A percentile compares a stretch with the other conserved stretches of the same genome.
Conservation (phyloP, 2,113 vertebrate species). For the Empidonax traillii region DNA sequence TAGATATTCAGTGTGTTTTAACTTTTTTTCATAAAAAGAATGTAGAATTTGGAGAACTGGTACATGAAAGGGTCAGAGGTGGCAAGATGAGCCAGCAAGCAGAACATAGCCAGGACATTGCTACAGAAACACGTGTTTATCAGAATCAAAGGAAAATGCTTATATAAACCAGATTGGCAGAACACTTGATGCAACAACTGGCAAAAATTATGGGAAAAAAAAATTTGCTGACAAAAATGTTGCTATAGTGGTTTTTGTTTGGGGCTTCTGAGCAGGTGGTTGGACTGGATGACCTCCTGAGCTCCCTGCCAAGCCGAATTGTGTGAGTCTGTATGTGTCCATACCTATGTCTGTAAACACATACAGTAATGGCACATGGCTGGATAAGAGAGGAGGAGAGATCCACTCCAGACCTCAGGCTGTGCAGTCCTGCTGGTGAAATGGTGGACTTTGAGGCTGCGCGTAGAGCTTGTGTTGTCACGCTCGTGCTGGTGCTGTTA, state of each 20-base stretch:
- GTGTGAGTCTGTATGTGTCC: rapidly evolving
- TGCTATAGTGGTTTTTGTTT: not conserved
- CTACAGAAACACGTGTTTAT: not conserved
- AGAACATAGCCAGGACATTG: not conserved
- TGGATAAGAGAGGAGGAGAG: not conserved
- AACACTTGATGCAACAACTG: not conserved
- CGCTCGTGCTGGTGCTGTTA: not conserved
- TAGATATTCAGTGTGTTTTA: not conserved
- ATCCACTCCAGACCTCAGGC: not conserved
- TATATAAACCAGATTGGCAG: not conserved
- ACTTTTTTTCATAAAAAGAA: not conserved
- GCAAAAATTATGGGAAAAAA: not conserved
- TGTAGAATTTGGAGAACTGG: not conserved
- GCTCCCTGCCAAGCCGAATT: not conserved
- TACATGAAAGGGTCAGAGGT: not conserved
- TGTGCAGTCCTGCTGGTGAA: not conserved
- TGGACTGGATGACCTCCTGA: not conserved
- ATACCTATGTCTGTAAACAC: not conserved
- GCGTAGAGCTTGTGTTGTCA: not conserved
- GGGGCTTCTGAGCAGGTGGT: not conserved
- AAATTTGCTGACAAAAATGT: not conserved
- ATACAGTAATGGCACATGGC: rapidly evolving
- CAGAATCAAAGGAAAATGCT: not conserved
- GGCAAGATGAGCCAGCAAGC: not conserved
- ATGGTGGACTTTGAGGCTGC: not conserved